These are phyloP conservation scores for Poeciliopsis paucimaculata DNA, from an alignment of 2,797 vertebrate species.

Conservation along the genomic window DNA sequence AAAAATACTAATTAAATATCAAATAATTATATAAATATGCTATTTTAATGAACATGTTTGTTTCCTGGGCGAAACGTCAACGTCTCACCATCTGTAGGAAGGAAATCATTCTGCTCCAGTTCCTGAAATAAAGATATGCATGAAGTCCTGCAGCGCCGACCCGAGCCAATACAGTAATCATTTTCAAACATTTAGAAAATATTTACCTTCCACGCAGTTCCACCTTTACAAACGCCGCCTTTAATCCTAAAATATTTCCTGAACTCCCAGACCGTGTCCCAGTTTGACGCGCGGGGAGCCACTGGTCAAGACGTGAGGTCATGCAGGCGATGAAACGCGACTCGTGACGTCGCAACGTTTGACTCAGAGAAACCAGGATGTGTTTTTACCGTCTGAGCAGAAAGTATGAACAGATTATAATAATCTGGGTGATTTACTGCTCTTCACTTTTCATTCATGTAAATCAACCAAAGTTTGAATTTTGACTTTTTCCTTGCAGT, in stretches of 20 bases:
- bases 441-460: neutral
- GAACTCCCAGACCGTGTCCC: conserved; percentile 62
- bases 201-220: conserved; percentile 74
- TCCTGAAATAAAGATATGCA: conserved; percentile 3
- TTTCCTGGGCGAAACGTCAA: neutral
- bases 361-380: conserved; percentile 55
- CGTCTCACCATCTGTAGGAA: conserved; percentile 3
- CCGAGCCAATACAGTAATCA: neutral
- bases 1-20: neutral
- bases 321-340: conserved; percentile 80
- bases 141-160: conserved; percentile 1
- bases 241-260: conserved; percentile 75
- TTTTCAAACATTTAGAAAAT: conserved; percentile 24
- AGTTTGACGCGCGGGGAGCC: conserved; percentile 61
- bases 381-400: conserved; percentile 62
- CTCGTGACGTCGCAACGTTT: conserved; percentile 80
- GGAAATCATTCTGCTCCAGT: conserved; percentile 20
- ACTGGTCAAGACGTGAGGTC: conserved; percentile 77
- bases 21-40: neutral
- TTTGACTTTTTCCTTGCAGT: neutral
- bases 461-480: neutral
- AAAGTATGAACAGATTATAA: conserved; percentile 62
- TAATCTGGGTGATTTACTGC: conserved; percentile 35
- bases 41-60: neutral
- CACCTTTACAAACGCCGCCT: conserved; percentile 79